Evolutionary conservation across 2,113 vertebrate species (phyloP), one percentile per base, ranked within the genome.

Genomic region (Cervus canadensis): DNA sequence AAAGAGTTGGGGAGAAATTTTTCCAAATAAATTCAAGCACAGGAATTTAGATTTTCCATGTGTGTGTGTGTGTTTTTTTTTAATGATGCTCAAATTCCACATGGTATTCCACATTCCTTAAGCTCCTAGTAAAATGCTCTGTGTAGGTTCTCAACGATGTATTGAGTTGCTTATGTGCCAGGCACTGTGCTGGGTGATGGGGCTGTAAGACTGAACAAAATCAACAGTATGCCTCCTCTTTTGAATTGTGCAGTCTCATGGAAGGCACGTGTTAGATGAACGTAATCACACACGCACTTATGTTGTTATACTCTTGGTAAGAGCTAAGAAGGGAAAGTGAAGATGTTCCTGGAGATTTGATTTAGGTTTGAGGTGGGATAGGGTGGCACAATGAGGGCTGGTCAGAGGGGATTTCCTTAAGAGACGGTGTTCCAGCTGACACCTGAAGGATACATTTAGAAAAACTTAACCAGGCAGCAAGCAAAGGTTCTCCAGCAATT

Each of bases 251-350:
- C 17, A 9, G 28, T 82, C 71, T 50, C 23, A 2, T 4, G 4
- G 15, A 28, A 30, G 36, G 30, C 23, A 82, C 30, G 30, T 23
- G 17, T 52, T 50, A 40, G 45, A 26, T 5, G 52, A 67, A 57
- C 0, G 0, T 40, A 13, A 52, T 79, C 25, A 23, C 10, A 21
- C 0, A 2, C 21, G 40, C 15, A 5, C 30, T 15, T 45, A 17
- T 62, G 48, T 87, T 43, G 59, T 23, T 60, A 7, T 10, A 82
- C 28, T 79, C 28, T 26, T 26, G 52, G 26, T 17, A 21, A 26
- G 7, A 3, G 45, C 17, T 12, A 0, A 2, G 50, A 93, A 54
- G 28, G 30, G 13, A 26, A 7, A 17, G 15, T 21, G 0, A n/a
- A 64, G 10, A 13, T 19, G 7, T 45, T 7, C 14, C 21, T 30